phyloP scores from a whole-genome alignment of 2,113 vertebrate species.

The Platycercus adscitus region DNA sequence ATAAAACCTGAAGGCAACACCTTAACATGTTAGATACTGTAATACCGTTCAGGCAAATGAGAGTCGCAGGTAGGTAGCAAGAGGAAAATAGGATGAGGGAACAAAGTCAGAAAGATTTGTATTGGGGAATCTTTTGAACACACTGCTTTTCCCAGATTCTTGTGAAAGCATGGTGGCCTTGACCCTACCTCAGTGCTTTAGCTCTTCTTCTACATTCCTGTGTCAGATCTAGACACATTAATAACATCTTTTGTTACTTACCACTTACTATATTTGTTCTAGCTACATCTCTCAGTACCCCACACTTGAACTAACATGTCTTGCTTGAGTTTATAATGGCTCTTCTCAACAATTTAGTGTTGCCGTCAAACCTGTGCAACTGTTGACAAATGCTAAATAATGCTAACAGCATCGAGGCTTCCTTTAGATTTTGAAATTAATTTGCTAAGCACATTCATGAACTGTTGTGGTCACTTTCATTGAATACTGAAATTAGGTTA shows the following conservation, averaged over 20 bases:
- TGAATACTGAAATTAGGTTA: not conserved
- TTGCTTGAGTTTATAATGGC: not conserved
- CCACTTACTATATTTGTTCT: slow-evolving; percentile 35
- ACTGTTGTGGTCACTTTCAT: not conserved
- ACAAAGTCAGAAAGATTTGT: slow-evolving; percentile 10
- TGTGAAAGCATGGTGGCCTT: slow-evolving; percentile 23
- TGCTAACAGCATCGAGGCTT: not conserved
- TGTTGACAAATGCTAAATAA: not conserved
- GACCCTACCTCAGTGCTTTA: slow-evolving; percentile 2
- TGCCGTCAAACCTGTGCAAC: not conserved
- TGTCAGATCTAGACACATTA: not conserved
- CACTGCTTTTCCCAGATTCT: slow-evolving; percentile 2
- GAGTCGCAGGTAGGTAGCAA: not conserved
- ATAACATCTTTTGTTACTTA: slow-evolving; percentile 19
- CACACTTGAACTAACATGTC: not conserved
- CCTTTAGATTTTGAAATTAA: not conserved
- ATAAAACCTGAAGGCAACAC: slow-evolving; percentile 50
- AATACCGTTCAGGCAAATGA: not conserved
- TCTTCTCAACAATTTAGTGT: not conserved
- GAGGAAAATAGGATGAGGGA: slow-evolving; percentile 1
- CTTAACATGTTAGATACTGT: not conserved
- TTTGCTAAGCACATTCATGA: not conserved
- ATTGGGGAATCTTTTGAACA: not conserved
- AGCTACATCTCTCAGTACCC: not conserved
- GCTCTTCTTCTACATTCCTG: not conserved